Evolutionary conservation across 2,797 vertebrate genomes (phyloP), one percentile per base, ranked within the genome.

Genomic region (Natrix natrix): DNA sequence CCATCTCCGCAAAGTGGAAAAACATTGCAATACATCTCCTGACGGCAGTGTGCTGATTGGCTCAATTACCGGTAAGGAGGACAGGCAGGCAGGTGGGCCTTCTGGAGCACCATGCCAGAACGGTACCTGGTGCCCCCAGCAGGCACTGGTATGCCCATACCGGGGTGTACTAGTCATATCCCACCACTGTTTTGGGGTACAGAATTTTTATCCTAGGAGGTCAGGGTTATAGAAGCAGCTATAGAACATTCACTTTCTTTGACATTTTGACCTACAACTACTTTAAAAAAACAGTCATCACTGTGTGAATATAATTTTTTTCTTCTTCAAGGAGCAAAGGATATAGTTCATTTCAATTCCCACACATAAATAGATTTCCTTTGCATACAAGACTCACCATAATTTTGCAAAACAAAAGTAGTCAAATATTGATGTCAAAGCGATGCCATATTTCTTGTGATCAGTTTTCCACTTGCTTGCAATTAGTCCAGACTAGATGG

Each of bases 361-460:
- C 87, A 90, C n/a, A 69, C 20, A 89, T 2, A 14, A 88, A 69
- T 60, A 8, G 78, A 60, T 66, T n/a, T 48, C 86, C 88, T 92
- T 3, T 20, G 59, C 3, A 94, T 93, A 89, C 48, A 92, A 28
- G 56, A 87, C 43, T 28, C 86, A 89, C n/a, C 48, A 61, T 90
- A 90, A 74, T 90, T 91, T 90, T 88, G 54, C n/a, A 54, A 24
- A 92, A 12, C 3, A 57, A 54, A 12, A 94, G 66, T 92, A 94
- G 74, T 4, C 93, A 91, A 93, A 52, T 7, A 0, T 0, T 88
- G 93, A 20, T 94, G 95, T 57, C 92, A 92, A 93, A 92, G n/a
- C 78, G 89, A 93, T 89, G 87, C 24, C 8, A 28, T 87, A 0
- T 74, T 95, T 91, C 32, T 94, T 95, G n/a, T 94, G 24, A 92